A percentile compares a stretch with the other conserved stretches of the same genome.
Conservation (phyloP, 2,113 vertebrate genomes). For the Hystrix cristata region DNA sequence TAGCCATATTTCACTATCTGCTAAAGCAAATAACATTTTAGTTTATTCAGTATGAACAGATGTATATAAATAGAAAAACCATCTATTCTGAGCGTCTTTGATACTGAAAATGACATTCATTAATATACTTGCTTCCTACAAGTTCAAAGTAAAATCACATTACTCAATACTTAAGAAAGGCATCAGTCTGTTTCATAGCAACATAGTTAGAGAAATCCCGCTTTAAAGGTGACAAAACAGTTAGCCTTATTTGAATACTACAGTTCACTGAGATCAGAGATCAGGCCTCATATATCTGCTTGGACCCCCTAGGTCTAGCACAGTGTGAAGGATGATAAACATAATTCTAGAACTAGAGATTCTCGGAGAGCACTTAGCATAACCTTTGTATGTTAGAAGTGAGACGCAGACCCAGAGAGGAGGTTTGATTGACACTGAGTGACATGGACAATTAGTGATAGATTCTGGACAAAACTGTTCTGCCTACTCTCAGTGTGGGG, state of each 20-base stretch:
- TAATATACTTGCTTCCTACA: conserved; percentile 24
- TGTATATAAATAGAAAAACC: background rate
- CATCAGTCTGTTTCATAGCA: background rate
- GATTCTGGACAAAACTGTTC: background rate
- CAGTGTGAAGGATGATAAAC: background rate
- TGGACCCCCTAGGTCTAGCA: background rate
- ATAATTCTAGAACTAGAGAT: background rate
- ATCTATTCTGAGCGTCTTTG: background rate
- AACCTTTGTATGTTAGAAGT: background rate
- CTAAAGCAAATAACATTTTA: conserved; percentile 55
- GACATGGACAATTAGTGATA: background rate
- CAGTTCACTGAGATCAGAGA: background rate
- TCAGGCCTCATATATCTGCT: background rate
- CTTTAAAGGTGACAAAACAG: background rate
- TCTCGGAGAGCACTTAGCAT: background rate
- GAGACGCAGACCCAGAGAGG: background rate
- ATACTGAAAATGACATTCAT: background rate
- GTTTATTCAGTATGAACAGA: conserved; percentile 18
- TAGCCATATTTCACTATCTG: conserved; percentile 18
- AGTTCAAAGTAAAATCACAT: conserved; percentile 30
- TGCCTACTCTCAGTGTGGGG: background rate
- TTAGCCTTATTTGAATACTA: background rate
- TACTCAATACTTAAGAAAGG: background rate
- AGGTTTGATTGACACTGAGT: background rate
- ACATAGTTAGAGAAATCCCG: background rate